Evolutionary conservation across 2,888 invertebrate species (phyloP).

Genomic region (Amphiduros pacificus): DNA sequence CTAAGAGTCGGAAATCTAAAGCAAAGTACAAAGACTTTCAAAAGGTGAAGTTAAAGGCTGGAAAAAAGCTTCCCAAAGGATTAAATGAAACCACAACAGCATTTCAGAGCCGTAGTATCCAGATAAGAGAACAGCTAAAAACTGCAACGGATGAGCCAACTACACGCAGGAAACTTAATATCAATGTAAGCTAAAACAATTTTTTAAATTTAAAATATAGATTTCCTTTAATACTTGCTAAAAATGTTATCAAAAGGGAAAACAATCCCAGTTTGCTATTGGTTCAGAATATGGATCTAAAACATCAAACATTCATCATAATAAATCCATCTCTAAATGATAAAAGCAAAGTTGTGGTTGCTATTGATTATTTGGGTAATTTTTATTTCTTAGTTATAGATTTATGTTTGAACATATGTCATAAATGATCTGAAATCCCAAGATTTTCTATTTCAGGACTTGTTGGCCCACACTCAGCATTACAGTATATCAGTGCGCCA

Average conservation of each 20-base stretch:
- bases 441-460: conserved; percentile 65
- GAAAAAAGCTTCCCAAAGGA: conserved; percentile 78
- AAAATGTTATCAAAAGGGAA: too few relatives aligned
- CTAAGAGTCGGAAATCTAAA: conserved; percentile 63
- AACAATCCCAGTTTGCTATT: too few relatives aligned
- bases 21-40: conserved; percentile 78
- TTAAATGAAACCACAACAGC: conserved; percentile 85
- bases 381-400: too few relatives aligned
- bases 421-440: too few relatives aligned
- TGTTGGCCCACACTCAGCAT: conserved; percentile 73
- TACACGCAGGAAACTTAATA: conserved; percentile 71
- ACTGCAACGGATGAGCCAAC: conserved; percentile 64
- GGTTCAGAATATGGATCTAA: too few relatives aligned
- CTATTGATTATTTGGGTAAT: too few relatives aligned
- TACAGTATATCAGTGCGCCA: conserved; percentile 72
- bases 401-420: too few relatives aligned
- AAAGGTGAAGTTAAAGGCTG: conserved; percentile 84
- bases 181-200: conserved; percentile 69
- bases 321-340: too few relatives aligned
- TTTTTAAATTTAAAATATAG: too few relatives aligned
- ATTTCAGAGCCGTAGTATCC: conserved; percentile 86
- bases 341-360: too few relatives aligned
- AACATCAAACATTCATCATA: too few relatives aligned
- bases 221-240: too few relatives aligned
- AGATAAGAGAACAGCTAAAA: conserved; percentile 80